Evolutionary conservation across 2,113 vertebrate species (phyloP).

Genomic region (Leiothrix lutea): DNA sequence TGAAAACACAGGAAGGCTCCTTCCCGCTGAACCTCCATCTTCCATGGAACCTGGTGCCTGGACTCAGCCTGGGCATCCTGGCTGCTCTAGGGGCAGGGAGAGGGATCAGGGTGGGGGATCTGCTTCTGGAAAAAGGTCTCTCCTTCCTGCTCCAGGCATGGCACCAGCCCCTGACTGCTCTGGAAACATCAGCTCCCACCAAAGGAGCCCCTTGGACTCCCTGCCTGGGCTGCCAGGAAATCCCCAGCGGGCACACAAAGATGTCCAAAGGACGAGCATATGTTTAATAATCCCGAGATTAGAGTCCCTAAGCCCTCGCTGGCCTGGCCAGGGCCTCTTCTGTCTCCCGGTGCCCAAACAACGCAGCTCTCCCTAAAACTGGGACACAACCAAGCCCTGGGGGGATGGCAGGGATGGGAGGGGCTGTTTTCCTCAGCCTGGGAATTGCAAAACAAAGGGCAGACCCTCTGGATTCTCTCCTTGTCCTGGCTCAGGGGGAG

Average conservation of each 20-base stretch:
- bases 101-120: neutral
- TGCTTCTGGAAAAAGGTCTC: neutral
- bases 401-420: neutral
- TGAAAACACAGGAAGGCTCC: neutral
- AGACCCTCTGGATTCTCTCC: neutral
- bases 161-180: neutral
- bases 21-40: rapidly evolving
- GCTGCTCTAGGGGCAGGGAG: neutral
- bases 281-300: slow-evolving; percentile 19
- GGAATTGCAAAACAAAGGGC: slow-evolving; percentile 13
- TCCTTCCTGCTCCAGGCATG: neutral
- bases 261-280: neutral
- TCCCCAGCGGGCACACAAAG: neutral
- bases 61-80: neutral
- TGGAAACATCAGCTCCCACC: neutral
- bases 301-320: neutral
- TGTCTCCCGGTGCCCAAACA: neutral
- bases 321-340: neutral
- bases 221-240: neutral
- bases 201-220: neutral
- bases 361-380: neutral
- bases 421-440: neutral
- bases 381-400: neutral
- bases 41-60: neutral
- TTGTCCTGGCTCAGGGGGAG: neutral